Conservation (phyloP, 2,797 vertebrate species). For the Anas acuta region DNA sequence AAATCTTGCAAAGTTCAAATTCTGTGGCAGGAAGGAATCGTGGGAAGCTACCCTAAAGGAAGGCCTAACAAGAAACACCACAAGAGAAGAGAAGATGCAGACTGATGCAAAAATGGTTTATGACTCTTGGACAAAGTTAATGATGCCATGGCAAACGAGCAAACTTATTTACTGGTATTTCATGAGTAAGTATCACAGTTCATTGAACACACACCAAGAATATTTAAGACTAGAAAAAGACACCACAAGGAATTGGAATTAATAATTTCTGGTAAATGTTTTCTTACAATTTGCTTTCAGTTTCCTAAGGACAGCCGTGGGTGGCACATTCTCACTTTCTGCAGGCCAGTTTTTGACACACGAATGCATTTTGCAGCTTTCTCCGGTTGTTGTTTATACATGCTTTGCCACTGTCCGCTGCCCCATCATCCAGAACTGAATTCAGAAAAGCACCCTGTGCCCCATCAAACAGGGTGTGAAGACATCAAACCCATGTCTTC, state of each 20-base stretch:
- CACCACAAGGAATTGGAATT: neutral
- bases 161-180: neutral
- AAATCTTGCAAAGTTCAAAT: neutral
- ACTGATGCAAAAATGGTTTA: neutral
- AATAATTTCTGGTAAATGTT: neutral
- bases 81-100: neutral
- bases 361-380: neutral
- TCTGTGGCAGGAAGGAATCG: neutral
- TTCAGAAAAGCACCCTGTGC: neutral
- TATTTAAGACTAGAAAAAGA: neutral
- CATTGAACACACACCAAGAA: neutral
- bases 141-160: neutral
- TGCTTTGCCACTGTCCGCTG: neutral
- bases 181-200: neutral
- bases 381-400: neutral
- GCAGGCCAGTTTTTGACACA: neutral
- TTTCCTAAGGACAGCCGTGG: neutral
- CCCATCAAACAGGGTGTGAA: neutral
- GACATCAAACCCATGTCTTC: neutral
- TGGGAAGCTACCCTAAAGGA: neutral
- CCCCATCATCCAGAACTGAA: neutral
- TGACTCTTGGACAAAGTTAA: neutral
- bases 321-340: neutral
- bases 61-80: fast-evolving
- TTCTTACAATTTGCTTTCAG: neutral